Evolutionary conservation across 2,888 invertebrate species (phyloP).

Genomic region (Morinoia aosen): DNA sequence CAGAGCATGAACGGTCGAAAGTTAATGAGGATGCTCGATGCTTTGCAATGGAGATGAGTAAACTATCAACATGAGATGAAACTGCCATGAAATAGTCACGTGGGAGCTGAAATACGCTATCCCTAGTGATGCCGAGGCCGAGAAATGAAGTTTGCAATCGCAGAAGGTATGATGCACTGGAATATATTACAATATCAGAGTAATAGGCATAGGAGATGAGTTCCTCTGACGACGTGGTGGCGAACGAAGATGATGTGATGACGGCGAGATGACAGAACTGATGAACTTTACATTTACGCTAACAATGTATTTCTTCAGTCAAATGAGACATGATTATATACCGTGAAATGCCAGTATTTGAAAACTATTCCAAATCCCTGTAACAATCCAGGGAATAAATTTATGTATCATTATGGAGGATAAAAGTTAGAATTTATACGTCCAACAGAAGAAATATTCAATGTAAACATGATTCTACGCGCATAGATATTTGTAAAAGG

Average conservation of each 20-base stretch:
- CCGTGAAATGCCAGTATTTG: background rate
- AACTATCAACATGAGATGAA: background rate
- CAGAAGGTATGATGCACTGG: background rate
- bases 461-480: too few species aligned
- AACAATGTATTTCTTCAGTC: background rate
- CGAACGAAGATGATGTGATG: background rate
- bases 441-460: background rate
- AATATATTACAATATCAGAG: background rate
- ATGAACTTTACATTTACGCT: background rate
- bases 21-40: background rate
- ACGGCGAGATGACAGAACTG: background rate
- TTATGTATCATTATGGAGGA: background rate
- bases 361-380: background rate
- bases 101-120: background rate
- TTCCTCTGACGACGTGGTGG: background rate
- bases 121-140: background rate
- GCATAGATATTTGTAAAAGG: too few species aligned
- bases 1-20: background rate
- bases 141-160: background rate
- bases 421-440: background rate
- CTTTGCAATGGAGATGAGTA: background rate
- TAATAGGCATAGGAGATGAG: background rate
- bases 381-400: background rate
- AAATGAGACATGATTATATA: background rate
- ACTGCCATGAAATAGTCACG: background rate